Evolutionary conservation across 2,113 vertebrate genomes (phyloP).

Genomic region (Hemibagrus wyckioides): DNA sequence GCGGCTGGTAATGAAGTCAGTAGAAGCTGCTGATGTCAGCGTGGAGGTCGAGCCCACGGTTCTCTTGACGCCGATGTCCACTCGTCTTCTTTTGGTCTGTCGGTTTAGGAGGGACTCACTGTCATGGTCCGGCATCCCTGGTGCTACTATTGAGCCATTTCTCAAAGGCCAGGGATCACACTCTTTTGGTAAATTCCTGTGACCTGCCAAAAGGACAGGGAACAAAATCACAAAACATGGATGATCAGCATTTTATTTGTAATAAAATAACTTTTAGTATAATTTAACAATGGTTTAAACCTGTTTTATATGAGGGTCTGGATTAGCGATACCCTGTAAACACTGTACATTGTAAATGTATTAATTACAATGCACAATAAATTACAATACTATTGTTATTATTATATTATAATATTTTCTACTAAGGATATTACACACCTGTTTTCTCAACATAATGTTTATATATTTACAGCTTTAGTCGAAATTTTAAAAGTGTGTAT

Average conservation of each 20-base stretch:
- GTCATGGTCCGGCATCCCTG: constrained; percentile 99
- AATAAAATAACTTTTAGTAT: not conserved
- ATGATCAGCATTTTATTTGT: not conserved
- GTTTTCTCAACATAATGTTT: not conserved
- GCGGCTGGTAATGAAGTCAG: constrained; percentile 86
- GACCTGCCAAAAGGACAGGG: constrained; percentile 86
- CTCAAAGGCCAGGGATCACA: constrained; percentile 88
- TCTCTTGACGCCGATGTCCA: constrained; percentile 99
- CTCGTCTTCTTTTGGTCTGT: constrained; percentile 99
- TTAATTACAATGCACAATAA: not conserved
- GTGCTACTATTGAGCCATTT: constrained; percentile 98
- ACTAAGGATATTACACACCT: not conserved
- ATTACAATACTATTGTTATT: not conserved
- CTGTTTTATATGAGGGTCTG: not conserved
- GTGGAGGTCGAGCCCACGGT: constrained; percentile 91
- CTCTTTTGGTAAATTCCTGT: constrained; percentile 89
- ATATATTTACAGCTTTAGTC: not conserved
- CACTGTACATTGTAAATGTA: not conserved
- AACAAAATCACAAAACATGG: constrained; percentile 42
- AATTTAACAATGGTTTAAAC: not conserved
- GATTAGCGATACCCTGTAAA: not conserved
- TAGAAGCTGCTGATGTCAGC: constrained; percentile 60
- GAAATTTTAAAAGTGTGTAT: not conserved
- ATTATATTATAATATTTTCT: not conserved
- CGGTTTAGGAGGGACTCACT: constrained; percentile 98